These are phyloP conservation scores for Crotalus tigris DNA, from an alignment of 2,113 vertebrate species.

Conservation along the genomic window DNA sequence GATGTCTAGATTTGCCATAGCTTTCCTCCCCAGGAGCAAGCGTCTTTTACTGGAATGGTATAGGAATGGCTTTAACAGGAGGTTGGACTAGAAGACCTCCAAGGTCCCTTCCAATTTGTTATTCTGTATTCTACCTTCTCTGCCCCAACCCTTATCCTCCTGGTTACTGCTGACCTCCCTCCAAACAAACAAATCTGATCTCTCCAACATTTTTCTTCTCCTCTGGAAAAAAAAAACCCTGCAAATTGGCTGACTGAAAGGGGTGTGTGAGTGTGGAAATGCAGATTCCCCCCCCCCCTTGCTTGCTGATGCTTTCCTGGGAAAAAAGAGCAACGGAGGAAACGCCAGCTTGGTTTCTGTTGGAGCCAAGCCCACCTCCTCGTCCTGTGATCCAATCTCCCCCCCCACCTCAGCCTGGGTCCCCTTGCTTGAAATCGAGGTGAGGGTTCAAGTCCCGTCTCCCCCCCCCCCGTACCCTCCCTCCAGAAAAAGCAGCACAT, in stretches of 20 bases:
- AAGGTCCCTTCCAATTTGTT: background rate
- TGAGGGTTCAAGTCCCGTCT: background rate
- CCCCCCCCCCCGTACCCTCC: too few relatives aligned
- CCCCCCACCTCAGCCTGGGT: background rate
- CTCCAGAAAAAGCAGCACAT: background rate
- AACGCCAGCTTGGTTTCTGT: background rate
- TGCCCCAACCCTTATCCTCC: background rate
- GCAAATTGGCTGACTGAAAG: background rate
- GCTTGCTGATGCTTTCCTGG: background rate
- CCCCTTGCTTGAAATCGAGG: background rate
- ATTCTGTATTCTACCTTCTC: background rate
- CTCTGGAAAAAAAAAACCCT: background rate
- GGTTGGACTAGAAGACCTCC: too few relatives aligned
- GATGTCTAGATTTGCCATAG: too few relatives aligned
- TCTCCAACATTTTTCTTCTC: background rate
- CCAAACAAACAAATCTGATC: background rate
- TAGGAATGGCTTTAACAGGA: too few relatives aligned
- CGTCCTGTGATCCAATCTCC: background rate
- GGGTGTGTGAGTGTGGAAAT: background rate
- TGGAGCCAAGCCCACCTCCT: background rate
- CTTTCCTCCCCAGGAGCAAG: too few relatives aligned
- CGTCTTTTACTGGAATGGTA: too few relatives aligned
- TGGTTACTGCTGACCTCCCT: background rate
- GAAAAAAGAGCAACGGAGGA: background rate
- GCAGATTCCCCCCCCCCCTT: background rate